Evolutionary conservation across 2,113 vertebrate species (phyloP), one percentile per base, ranked within the genome.

Genomic region (Aspiorhynchus laticeps): DNA sequence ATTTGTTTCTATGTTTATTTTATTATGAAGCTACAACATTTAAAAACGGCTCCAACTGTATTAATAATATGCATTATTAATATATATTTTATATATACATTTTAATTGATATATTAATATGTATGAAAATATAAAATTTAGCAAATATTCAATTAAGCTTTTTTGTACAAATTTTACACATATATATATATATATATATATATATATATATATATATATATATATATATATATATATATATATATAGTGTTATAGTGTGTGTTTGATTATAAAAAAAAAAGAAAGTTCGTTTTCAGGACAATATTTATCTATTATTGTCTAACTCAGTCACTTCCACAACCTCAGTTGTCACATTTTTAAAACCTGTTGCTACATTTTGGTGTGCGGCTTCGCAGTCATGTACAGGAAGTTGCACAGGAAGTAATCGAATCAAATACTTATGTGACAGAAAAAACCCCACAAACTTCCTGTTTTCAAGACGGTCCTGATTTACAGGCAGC

Each of bases 381-480:
- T 41, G 51, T 36, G 43, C 3, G 5, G 31, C 65, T 81, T 61
- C 46, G 15, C 51, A 81, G 24, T 17, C 46, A 5, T 24, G 10
- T 51, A 26, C 59, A 65, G 15, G 87, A 84, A 79, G 63, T 26
- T 33, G 33, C 38, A 88, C 86, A 85, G 87, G 87, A 88, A 88
- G 43, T 56, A 43, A 88, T 88, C 28, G 43, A 63, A 65, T 71
- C 63, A 7, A 19, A 59, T 74, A 28, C 10, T 17, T 71, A 11
- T 36, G 31, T 74, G 85, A 59, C 28, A 33, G 31, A 61, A 53
- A 5, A 11, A 56, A 56, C 36, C n/a, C 12, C 73, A 67, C 56
- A 31, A 53, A 78, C 74, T 85, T 88, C 76, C 78, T 76, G 67
- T 48, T 83, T 33, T 67, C 41, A 63, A 31, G 2, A 7, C 0